Base-by-base conservation (phyloP, 2,888 invertebrate species). In the Eupeodes latifasciatus region DNA sequence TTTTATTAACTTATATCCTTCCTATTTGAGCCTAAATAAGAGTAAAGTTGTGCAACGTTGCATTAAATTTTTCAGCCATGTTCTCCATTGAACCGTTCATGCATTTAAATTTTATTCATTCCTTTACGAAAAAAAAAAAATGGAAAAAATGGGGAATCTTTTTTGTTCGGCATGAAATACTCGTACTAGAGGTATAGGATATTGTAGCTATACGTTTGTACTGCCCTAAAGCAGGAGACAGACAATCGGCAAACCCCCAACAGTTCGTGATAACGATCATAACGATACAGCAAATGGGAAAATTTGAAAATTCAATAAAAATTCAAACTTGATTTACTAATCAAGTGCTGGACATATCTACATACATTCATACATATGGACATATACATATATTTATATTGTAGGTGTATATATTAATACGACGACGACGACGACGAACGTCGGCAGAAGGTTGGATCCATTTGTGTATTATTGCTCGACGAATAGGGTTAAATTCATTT, bases 271-370 rank as follows among this genome's bases (percentile, higher is more conserved):
- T 88, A 88, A 88, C 88, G 88, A 88, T 88, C 88, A 88, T 88
- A 88, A 88, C 88, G 88, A 88, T 85, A 85, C 81, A 84, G 88
- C 85, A 88, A 88, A 88, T 85, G 88, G 84, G 81, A 71, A 88
- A 88, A 85, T 89, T 89, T 89, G 89, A 89, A 89, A 89, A 89
- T 89, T 89, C 89, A 89, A 89, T 89, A 89, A 89, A 89, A 89
- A 89, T 85, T 81, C 76, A 82, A 89, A 89, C 89, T 89, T 89
- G 85, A 89, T 89, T 88, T 88, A 85, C 85, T 88, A 88, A 88
- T 88, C 88, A 88, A 88, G 88, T 88, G 81, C 88, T 74, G 62
- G 72, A 77, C 75, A 80, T 69, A 53, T 62, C 27, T 67, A 12
- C 27, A 72, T 72, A 44, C 44, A 27, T 19, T 3, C 47, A 40